Evolutionary conservation across 1,140 invertebrate genomes (phyloP), one percentile per base, ranked within the genome.

Genomic region (Atta cephalotes): DNA sequence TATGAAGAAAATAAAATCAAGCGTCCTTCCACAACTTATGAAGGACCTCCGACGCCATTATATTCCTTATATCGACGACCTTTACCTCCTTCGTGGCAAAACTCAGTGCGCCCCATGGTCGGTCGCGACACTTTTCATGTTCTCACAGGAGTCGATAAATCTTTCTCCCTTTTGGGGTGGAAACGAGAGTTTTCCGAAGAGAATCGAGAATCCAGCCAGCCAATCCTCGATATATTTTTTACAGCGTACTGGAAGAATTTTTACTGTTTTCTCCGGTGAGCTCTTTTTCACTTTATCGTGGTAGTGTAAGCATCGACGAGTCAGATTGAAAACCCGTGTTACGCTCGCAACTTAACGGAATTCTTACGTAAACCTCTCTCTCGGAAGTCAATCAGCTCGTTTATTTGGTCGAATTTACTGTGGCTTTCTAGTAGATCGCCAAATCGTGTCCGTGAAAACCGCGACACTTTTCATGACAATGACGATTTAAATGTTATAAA

Each of bases 71-170:
- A 76, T 74, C 62, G 31, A 28, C 66, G 56, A 58, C 56, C 45
- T 76, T 80, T 76, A 35, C 21, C 49, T 65, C 18, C 21, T 63
- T 51, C 63, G 56, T 78, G 72, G 68, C 70, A 85, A 88, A 86
- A 81, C 70, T 84, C 56, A 28, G 18, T 14, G 49, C 78, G 53
- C 68, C 39, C 88, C 82, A 81, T 81, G 70, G 84, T 85, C 80
- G 89, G 70, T 65, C 82, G 74, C 79, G 87, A 90, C 87, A 88
- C 90, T 90, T 88, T 85, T 79, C 87, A 85, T 88, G 87, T 88
- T 91, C 89, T 86, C 89, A 58, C 87, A 74, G 71, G 70, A 90
- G 60, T 74, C 89, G 88, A 90, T 90, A 90, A 89, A 90, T 90
- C 89, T 87, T 90, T 68, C 85, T 31, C 65, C 53, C 63, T 45